Base-by-base conservation (phyloP, 1,140 invertebrate species). In the Orchestia grillus region DNA sequence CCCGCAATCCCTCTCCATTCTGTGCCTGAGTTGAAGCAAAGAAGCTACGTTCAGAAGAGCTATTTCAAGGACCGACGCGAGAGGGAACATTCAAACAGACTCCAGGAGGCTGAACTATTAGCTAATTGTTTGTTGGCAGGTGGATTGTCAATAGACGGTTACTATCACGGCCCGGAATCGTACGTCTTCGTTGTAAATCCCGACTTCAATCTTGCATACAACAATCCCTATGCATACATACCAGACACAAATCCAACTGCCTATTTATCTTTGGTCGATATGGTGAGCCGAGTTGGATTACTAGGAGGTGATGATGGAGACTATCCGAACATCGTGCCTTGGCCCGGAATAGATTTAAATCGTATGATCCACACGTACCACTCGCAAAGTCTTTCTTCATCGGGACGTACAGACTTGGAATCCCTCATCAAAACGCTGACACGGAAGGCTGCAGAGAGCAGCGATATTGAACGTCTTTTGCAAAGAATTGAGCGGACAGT, bases 211-310 rank as follows among this genome's bases (percentile, higher is more conserved):
- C 41, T 90, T 36, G 3, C 28, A 8, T 90, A 42, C 88, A 90
- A 90, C n/a, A 36, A 90, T 90, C 41, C 88, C 36, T 42, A 42
- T 4, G 88, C 28, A 15, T 90, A 90, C 28, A 90, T 90, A 43
- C 88, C 88, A 19, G 88, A 90, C 28, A 44, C 43, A 42, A 44
- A 90, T 28, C 88, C 88, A 42, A 90, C 88, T 42, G 43, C 43
- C 41, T 90, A 90, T 44, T 44, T 90, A 41, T 42, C n/a, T 23
- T 43, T 90, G 1, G 43, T 44, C 41, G 88, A 90, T 41, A 42
- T 90, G 88, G n/a, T 90, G 41, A 90, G 88, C 88, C n/a, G 88
- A 90, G 88, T 90, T 44, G 36, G 88, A 90, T 42, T 42, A 19
- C 47, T 53, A 28, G 36, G 41, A 11, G 28, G 28, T 90, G 88